phyloP scores from a whole-genome alignment of 2,113 vertebrate genomes.

The Prinia subflava region DNA sequence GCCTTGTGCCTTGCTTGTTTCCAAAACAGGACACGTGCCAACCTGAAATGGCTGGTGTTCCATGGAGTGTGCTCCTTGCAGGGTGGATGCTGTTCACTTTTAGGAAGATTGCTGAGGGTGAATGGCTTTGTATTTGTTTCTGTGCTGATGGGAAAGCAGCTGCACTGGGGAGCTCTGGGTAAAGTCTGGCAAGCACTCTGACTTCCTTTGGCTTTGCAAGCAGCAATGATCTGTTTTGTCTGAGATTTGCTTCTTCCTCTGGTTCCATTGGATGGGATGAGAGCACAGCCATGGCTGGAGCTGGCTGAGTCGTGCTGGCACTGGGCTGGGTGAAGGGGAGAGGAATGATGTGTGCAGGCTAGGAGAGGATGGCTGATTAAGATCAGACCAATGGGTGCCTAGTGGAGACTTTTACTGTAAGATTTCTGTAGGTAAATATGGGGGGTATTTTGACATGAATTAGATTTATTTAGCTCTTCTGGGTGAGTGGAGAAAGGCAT shows the following conservation, averaged over 20 bases:
- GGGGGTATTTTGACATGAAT: accelerated
- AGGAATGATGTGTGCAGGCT: neutral
- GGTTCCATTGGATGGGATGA: neutral
- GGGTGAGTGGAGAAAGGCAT: neutral
- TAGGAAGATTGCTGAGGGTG: neutral
- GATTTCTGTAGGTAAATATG: neutral
- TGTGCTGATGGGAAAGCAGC: neutral
- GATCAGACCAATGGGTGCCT: neutral
- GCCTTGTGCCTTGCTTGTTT: neutral
- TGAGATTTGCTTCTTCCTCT: neutral
- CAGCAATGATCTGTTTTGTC: neutral
- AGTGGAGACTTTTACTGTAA: neutral
- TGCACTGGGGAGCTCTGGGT: neutral
- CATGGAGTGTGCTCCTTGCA: accelerated
- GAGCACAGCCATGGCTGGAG: neutral
- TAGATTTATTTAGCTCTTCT: neutral
- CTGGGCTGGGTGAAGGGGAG: neutral
- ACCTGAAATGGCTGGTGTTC: neutral
- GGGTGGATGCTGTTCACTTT: neutral
- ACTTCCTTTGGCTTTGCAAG: neutral
- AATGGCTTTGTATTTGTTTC: neutral
- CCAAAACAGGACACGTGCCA: neutral
- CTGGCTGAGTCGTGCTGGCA: accelerated
- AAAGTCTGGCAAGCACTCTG: neutral
- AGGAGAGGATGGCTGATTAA: neutral